phyloP scores from a whole-genome alignment of 2,113 vertebrate species.

The Opisthocomus hoazin region DNA sequence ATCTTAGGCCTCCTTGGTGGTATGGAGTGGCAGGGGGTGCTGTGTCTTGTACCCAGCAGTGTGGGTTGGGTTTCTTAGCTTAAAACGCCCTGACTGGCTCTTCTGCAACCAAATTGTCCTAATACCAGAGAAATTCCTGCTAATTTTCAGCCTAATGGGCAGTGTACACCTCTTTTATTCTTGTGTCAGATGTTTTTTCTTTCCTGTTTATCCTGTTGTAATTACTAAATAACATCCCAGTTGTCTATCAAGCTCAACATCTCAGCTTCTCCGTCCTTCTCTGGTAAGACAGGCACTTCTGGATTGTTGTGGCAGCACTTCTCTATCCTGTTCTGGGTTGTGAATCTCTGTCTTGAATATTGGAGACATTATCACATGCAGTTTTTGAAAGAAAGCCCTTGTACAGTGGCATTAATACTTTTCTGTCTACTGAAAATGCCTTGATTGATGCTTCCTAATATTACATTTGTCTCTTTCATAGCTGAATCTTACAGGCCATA shows the following conservation, averaged over 20 bases:
- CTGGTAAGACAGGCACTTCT: neutral
- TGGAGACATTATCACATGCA: neutral
- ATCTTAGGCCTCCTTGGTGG: neutral
- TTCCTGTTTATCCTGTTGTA: neutral
- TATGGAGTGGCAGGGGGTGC: neutral
- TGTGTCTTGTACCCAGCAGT: neutral
- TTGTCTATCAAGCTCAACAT: neutral
- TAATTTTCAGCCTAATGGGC: neutral
- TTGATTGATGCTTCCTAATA: constrained; percentile 21
- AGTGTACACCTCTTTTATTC: neutral
- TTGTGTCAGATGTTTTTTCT: neutral
- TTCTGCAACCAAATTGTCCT: neutral
- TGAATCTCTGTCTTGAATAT: neutral
- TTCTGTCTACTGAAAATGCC: neutral
- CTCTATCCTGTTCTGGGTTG: neutral
- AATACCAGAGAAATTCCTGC: neutral
- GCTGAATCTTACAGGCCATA: neutral
- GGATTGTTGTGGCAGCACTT: neutral
- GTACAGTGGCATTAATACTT: neutral
- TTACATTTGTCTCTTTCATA: constrained; percentile 29
- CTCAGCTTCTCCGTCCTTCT: neutral
- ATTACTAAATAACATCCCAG: neutral
- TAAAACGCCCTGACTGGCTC: neutral
- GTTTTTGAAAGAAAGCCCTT: neutral
- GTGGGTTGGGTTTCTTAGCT: neutral